These are phyloP conservation scores for Rhagonycha fulva DNA, from an alignment of 2,888 invertebrate genomes.

Conservation along the genomic window DNA sequence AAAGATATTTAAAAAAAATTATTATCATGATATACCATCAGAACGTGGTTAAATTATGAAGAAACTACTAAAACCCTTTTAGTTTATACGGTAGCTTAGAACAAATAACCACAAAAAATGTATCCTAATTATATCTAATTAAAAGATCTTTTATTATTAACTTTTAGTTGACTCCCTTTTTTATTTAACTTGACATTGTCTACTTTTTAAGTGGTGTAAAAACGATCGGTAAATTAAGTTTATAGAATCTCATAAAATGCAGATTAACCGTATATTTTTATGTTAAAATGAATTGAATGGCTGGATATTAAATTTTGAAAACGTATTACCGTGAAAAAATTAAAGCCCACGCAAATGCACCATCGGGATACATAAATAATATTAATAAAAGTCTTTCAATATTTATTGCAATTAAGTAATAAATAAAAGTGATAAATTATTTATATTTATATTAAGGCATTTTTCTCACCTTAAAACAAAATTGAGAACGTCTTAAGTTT, in stretches of 20 bases:
- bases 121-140: not conserved
- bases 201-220: not conserved
- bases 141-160: not conserved
- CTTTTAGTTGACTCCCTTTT: not conserved
- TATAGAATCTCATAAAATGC: not conserved
- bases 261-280: conserved; percentile 9
- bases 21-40: not conserved
- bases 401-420: conserved; percentile 2
- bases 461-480: not conserved
- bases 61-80: not conserved
- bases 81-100: not conserved
- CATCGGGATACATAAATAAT: not conserved
- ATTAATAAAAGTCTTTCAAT: conserved; percentile 1
- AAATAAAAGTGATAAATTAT: not conserved
- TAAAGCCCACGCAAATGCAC: conserved; percentile 36
- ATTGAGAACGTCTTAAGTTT: not conserved
- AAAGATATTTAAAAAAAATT: not conserved
- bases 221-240: not conserved
- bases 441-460: not conserved
- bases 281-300: conserved; percentile 46
- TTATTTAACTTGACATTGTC: not conserved
- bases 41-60: not conserved
- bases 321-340: conserved; percentile 46
- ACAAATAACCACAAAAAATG: not conserved
- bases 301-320: conserved; percentile 49